Conservation (phyloP, 2,113 vertebrate genomes). For the Nestor notabilis region DNA sequence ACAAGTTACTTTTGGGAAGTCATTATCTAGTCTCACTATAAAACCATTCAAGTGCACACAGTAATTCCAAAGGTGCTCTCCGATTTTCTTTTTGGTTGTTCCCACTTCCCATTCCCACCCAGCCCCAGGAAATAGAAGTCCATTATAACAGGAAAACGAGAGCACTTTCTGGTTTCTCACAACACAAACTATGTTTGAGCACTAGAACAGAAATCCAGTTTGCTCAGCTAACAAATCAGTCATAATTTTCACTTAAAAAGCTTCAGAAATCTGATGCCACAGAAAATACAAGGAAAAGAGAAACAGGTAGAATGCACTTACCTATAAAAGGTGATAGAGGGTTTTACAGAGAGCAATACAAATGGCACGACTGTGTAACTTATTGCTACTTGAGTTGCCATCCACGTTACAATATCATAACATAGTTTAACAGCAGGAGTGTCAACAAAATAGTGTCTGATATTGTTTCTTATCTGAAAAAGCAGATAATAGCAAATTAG, state of each 20-base stretch:
- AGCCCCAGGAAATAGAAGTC: not conserved
- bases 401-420: slow-evolving; percentile 92
- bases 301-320: slow-evolving; percentile 53
- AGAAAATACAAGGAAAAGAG: not conserved
- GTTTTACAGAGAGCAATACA: slow-evolving; percentile 89
- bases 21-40: not conserved
- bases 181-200: not conserved
- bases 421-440: slow-evolving; percentile 82
- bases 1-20: not conserved
- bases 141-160: not conserved
- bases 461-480: slow-evolving; percentile 88
- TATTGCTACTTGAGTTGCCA: slow-evolving; percentile 88
- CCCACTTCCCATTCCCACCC: not conserved
- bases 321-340: slow-evolving; percentile 93
- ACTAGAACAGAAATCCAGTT: not conserved
- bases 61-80: not conserved
- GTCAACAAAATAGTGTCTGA: slow-evolving; percentile 86
- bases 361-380: slow-evolving; percentile 97
- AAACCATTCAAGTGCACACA: not conserved
- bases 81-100: not conserved
- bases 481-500: not conserved
- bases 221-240: not conserved
- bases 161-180: not conserved
- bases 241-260: not conserved
- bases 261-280: not conserved